Evolutionary conservation across 2,888 invertebrate genomes (phyloP).

Genomic region (Volucella bombylans): DNA sequence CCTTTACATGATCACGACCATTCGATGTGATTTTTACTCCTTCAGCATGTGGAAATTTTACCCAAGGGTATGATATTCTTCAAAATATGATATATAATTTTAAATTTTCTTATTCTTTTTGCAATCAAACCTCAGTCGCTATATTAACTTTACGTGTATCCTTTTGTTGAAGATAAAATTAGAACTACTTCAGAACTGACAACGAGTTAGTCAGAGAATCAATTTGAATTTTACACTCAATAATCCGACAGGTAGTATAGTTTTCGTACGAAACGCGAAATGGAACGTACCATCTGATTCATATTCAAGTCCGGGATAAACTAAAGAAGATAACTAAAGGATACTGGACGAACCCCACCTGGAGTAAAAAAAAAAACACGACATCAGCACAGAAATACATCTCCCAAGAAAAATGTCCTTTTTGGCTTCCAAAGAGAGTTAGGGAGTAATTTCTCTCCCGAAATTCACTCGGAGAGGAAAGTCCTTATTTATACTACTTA

Average conservation of each 20-base stretch:
- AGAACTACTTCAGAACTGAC: not conserved
- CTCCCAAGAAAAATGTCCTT: conserved; percentile 41
- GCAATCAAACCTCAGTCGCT: not conserved
- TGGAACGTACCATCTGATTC: conserved; percentile 76
- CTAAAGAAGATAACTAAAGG: conserved; percentile 76
- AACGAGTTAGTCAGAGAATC: conserved; percentile 32
- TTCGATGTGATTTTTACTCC: too few species aligned
- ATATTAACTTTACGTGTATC: not conserved
- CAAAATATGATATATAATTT: not conserved
- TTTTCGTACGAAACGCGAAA: conserved; percentile 60
- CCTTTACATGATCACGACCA: too few species aligned
- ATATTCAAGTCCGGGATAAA: conserved; percentile 76
- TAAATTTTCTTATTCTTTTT: not conserved
- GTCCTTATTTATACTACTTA: too few species aligned
- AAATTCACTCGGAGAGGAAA: too few species aligned
- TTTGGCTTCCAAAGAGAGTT: conserved; percentile 25
- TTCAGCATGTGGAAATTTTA: too few species aligned
- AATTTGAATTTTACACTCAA: conserved; percentile 46
- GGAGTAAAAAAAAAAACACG: conserved; percentile 67
- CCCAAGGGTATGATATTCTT: not conserved
- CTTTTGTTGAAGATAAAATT: not conserved
- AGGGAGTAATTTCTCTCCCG: conserved; percentile 20
- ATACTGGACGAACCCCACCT: conserved; percentile 77
- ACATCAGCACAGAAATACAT: conserved; percentile 26
- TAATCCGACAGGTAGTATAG: conserved; percentile 72